Base-by-base conservation (phyloP, 2,797 vertebrate species). In the Lutjanus campechanus region DNA sequence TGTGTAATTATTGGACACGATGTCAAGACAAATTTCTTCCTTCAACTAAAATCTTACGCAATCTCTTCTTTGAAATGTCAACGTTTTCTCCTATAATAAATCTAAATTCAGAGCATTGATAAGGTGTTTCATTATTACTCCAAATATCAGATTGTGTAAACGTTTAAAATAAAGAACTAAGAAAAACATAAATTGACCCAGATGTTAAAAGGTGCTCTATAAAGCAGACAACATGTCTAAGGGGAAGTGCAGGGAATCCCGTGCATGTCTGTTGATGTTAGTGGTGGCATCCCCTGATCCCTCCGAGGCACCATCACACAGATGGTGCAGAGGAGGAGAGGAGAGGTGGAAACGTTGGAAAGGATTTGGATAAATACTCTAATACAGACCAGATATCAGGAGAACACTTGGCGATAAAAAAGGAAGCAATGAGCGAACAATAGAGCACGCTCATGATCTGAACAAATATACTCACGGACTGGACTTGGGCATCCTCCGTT, bases 401-500 rank as follows among this genome's bases (percentile, higher is more conserved):
- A 51, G 46, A 70, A 86, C 63, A 66, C 40, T 73, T 68, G 15
- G 62, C 15, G 0, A 46, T 16, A 60, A 63, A 68, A 71, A 61
- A 64, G 62, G 29, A 67, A 46, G 40, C 41, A 43, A 59, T 25
- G 29, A 36, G 29, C 5, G 29, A 36, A 20, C 7, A 50, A 82
- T n/a, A 70, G 81, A 66, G 5, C 11, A 64, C 22, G 56, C 43
- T 74, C 15, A 22, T 11, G 61, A 70, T 64, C 19, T 56, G 1
- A 79, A 70, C 13, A 83, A 76, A 72, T 70, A 49, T 15, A 97
- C 97, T 99, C 89, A 99, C 98, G 97, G 29, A 99, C 97, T 17
- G 98, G 98, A 92, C 98, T 99, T 3, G 98, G 97, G 77, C 98
- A 99, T 84, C 97, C 98, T 90, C 98, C 98, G 0, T 99, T 99